Evolutionary conservation across 2,888 invertebrate species (phyloP).

Genomic region (Boloria selene): DNA sequence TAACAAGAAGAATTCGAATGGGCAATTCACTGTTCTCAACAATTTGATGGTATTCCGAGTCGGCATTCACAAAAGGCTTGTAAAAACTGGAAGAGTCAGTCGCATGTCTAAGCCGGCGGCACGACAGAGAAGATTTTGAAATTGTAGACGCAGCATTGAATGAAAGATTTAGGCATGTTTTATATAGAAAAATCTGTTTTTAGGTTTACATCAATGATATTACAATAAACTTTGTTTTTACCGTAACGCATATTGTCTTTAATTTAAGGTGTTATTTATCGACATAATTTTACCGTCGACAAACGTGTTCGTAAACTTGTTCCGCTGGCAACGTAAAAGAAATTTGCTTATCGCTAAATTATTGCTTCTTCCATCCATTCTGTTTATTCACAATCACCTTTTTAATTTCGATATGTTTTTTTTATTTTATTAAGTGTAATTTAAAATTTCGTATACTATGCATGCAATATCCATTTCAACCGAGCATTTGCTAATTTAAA

Average conservation of each 20-base stretch:
- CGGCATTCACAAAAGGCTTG: constrained; percentile 37
- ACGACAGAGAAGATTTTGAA: constrained; percentile 18
- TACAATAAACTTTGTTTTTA: constrained; percentile 26
- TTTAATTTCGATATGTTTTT: neutral
- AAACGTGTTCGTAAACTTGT: constrained; percentile 33
- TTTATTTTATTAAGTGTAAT: too few relatives aligned
- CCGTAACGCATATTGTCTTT: constrained; percentile 23
- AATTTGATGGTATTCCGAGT: constrained; percentile 33
- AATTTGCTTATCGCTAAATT: constrained; percentile 34
- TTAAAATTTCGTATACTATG: too few relatives aligned
- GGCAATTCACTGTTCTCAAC: constrained; percentile 25
- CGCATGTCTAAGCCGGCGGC: constrained; percentile 27
- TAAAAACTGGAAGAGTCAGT: constrained; percentile 40
- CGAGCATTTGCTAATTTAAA: too few relatives aligned
- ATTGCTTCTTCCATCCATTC: constrained; percentile 5
- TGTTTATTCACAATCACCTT: neutral
- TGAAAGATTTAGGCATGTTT: neutral
- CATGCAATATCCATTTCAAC: too few relatives aligned
- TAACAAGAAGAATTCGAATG: constrained; percentile 28
- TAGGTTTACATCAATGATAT: constrained; percentile 5
- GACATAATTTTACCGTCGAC: constrained; percentile 29
- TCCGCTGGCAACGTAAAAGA: constrained; percentile 27
- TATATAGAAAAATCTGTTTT: neutral
- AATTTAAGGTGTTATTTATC: constrained; percentile 26
- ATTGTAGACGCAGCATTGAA: constrained; percentile 16